Percentiles rank a stretch among this genome's conserved stretches.
Conservation (phyloP, 2,797 vertebrate genomes). For the Brotula barbata region DNA sequence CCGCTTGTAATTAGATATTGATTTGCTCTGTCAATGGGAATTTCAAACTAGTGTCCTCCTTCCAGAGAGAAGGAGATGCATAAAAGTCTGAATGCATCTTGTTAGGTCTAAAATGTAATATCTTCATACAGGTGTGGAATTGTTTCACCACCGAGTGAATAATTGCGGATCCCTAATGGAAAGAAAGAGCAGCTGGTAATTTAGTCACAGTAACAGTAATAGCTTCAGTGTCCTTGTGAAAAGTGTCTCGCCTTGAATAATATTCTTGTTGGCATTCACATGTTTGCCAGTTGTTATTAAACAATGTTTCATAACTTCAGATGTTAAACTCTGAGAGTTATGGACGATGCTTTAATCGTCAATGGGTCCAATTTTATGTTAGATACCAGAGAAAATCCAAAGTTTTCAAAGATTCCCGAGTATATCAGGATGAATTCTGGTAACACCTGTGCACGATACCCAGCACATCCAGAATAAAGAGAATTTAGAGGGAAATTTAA, state of each 20-base stretch:
- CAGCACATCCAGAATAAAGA: no score
- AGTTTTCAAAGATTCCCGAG: no score
- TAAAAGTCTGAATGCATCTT: constrained; percentile 77
- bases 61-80: constrained; percentile 56
- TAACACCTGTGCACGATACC: no score
- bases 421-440: no score
- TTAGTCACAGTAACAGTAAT: constrained; percentile 20
- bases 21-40: constrained; percentile 81
- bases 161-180: constrained; percentile 49
- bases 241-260: constrained; percentile 5
- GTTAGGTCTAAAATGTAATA: constrained; percentile 66
- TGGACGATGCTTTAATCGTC: no score
- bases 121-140: constrained; percentile 57
- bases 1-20: constrained; percentile 88
- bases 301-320: no score
- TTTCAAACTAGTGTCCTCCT: constrained; percentile 70
- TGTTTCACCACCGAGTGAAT: constrained; percentile 41
- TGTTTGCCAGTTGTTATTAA: background rate
- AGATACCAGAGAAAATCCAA: no score
- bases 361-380: no score
- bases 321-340: no score
- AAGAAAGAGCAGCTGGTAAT: constrained; percentile 44
- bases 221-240: constrained; percentile 34
- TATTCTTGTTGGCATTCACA: background rate
- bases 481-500: no score